Evolutionary conservation across 1,140 invertebrate species (phyloP).

Genomic region (Stenopsyche tienmushanensis): DNA sequence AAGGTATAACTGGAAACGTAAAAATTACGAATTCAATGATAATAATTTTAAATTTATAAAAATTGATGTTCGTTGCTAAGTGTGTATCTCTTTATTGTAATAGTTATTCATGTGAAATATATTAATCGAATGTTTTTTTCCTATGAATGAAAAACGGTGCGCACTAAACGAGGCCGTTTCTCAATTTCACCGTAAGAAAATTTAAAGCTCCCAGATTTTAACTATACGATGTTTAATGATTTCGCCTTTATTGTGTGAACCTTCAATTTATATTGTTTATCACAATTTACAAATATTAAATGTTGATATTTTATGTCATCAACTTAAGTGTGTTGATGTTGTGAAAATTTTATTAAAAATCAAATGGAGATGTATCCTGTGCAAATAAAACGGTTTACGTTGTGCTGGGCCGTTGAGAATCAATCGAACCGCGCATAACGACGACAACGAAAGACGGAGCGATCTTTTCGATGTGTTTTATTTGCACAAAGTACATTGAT

Average conservation of each 20-base stretch:
- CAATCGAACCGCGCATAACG: background rate
- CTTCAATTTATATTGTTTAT: background rate
- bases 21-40: constrained; percentile 23
- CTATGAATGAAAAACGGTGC: too few relatives aligned
- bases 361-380: constrained; percentile 10
- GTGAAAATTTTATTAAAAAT: constrained; percentile 28
- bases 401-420: background rate
- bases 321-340: constrained; percentile 30
- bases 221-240: background rate
- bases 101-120: constrained; percentile 18
- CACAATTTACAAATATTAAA: constrained; percentile 14
- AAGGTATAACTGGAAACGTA: background rate
- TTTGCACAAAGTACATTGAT: constrained; percentile 6
- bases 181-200: background rate
- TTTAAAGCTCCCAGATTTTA: background rate
- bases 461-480: constrained; percentile 5
- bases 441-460: background rate
- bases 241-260: background rate
- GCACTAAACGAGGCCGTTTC: too few relatives aligned
- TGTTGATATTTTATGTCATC: constrained; percentile 29
- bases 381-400: constrained; percentile 20
- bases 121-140: background rate
- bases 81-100: constrained; percentile 12
- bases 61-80: constrained; percentile 21
- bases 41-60: constrained; percentile 27